phyloP scores from a whole-genome alignment of 37 sponge, comb jelly and placozoan species.

The Axinella damicornis region DNA sequence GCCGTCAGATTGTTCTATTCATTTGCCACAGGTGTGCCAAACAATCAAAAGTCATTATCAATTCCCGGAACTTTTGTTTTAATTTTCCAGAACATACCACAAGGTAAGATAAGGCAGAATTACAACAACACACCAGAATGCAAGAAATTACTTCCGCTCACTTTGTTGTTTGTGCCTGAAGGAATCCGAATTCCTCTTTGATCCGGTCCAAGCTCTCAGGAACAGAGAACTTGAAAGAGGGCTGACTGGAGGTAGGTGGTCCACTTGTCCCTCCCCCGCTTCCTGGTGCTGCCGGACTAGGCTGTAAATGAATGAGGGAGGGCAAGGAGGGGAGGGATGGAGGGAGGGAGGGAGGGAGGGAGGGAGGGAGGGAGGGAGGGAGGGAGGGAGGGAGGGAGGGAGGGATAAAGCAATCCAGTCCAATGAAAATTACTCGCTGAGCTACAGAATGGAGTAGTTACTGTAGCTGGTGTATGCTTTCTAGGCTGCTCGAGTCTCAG shows the following conservation, averaged over 20 bases:
- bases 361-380: background rate
- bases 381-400: background rate
- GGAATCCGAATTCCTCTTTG: constrained; percentile 70
- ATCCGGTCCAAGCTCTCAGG: constrained; percentile 65
- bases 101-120: too few species aligned
- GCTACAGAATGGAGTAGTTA: too few species aligned
- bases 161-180: constrained; percentile 71
- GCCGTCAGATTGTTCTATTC: too few species aligned
- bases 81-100: too few species aligned
- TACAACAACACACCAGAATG: background rate
- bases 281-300: constrained; percentile 9
- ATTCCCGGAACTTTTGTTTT: too few species aligned
- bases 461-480: too few species aligned
- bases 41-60: too few species aligned
- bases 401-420: background rate
- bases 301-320: background rate
- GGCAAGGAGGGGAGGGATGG: background rate
- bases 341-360: background rate
- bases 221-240: constrained; percentile 57
- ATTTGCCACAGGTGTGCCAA: too few species aligned
- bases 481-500: too few species aligned
- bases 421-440: too few species aligned
- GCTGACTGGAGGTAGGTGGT: constrained; percentile 17
- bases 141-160: constrained; percentile 26
- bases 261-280: background rate